phyloP scores from a whole-genome alignment of 2,113 vertebrate genomes.

The Physeter macrocephalus region DNA sequence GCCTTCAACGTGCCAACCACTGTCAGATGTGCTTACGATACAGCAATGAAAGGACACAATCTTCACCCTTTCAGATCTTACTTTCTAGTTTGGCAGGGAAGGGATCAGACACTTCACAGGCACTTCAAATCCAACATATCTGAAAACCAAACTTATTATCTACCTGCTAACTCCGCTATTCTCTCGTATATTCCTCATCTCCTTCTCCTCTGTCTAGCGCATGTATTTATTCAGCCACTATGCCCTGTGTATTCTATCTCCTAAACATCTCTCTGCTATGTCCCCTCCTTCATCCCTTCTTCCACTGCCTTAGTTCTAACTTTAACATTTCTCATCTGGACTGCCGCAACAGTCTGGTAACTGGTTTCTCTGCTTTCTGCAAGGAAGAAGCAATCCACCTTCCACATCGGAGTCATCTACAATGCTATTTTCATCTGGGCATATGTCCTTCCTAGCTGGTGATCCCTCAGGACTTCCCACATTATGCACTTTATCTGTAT shows the following conservation, averaged over 20 bases:
- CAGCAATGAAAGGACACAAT: neutral
- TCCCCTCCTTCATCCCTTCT: neutral
- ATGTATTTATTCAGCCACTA: neutral
- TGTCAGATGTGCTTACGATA: neutral
- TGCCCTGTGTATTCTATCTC: neutral
- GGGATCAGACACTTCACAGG: neutral
- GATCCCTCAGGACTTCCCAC: neutral
- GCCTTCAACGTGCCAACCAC: neutral
- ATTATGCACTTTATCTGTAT: neutral
- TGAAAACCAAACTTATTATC: constrained; percentile 2
- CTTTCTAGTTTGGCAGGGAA: neutral
- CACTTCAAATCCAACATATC: neutral
- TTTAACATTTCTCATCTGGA: neutral
- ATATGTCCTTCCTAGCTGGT: neutral
- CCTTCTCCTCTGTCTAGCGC: neutral
- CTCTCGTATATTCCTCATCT: neutral
- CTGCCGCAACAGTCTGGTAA: neutral
- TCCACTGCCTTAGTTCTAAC: neutral
- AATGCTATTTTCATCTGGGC: neutral
- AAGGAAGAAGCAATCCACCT: neutral
- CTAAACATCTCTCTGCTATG: neutral
- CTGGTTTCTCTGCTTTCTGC: constrained; percentile 16
- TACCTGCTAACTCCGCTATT: neutral
- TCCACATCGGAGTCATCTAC: neutral
- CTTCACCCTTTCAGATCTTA: neutral